Evolutionary conservation across 2,113 vertebrate species (phyloP), one percentile per base, ranked within the genome.

Genomic region (Barbus barbus): DNA sequence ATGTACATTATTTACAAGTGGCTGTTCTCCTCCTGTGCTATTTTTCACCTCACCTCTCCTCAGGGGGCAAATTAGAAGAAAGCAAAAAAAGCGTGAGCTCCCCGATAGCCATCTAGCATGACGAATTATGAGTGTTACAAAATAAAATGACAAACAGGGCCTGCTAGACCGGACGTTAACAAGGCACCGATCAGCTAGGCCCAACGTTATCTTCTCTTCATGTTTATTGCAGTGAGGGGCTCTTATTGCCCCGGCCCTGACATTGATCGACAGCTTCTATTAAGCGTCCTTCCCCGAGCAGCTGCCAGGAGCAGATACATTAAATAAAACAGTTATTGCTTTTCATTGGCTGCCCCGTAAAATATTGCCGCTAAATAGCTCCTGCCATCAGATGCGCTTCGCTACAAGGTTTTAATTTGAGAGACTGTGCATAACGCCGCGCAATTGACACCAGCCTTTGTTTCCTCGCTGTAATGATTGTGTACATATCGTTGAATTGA

Each of bases 391-490:
- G 95, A 96, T 95, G 95, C 95, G 93, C 94, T 96, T 95, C 22
- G 96, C 95, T 96, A 97, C 96, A 96, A 94, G 97, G 94, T 96
- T 98, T 98, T 99, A 99, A 98, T 99, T 97, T 97, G 96, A 97
- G 95, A 93, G 95, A 96, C 95, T 93, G 95, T 94, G 95, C 94
- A 91, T 95, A 96, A 96, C 95, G 92, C 90, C 31, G 92, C 89
- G 92, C 95, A 95, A 96, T 96, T 96, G 96, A 98, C 96, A 96
- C 90, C 87, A 89, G 95, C 91, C 95, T 96, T 97, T 97, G 96
- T 96, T 94, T 93, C 93, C 91, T 91, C 93, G 91, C 94, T 93
- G 95, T 97, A 95, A 96, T 94, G 95, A 96, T 93, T 94, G 95
- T 96, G 96, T 97, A 96, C 96, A 96, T 96, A 95, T 93, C 93